Evolutionary conservation across 2,888 invertebrate genomes (phyloP).

Genomic region (Tyria jacobaeae): DNA sequence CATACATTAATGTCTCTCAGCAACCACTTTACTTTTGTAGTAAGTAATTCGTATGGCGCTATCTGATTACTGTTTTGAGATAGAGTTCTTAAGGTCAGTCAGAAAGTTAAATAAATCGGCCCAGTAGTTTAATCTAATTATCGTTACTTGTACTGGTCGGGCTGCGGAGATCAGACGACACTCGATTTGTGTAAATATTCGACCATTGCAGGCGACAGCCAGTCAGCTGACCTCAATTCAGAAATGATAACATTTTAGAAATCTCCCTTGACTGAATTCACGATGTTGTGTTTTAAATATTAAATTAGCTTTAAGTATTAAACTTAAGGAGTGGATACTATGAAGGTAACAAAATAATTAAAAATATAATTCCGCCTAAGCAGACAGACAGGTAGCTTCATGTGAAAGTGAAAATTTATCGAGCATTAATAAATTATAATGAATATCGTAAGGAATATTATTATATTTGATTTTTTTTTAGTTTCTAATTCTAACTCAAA

Average conservation of each 20-base stretch:
- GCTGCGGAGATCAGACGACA: conserved; percentile 46
- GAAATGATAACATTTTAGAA: conserved; percentile 45
- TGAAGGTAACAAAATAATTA: background rate
- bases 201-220: conserved; percentile 12
- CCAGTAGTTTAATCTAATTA: conserved; percentile 11
- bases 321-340: background rate
- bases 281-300: background rate
- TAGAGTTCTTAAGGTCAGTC: conserved; percentile 10
- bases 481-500: too few species aligned
- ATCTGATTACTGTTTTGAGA: conserved; percentile 2
- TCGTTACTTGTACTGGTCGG: conserved; percentile 38
- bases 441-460: too few species aligned
- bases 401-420: background rate
- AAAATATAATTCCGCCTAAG: background rate
- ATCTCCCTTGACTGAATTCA: conserved; percentile 10
- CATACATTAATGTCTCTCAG: too few species aligned
- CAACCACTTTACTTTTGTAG: too few species aligned
- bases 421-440: background rate
- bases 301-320: background rate
- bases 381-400: background rate
- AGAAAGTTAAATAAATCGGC: conserved; percentile 15
- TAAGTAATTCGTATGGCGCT: background rate
- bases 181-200: conserved; percentile 8
- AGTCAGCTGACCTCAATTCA: conserved; percentile 47
- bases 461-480: too few species aligned